phyloP scores from a whole-genome alignment of 1,140 invertebrate species.

The Helicoverpa armigera region DNA sequence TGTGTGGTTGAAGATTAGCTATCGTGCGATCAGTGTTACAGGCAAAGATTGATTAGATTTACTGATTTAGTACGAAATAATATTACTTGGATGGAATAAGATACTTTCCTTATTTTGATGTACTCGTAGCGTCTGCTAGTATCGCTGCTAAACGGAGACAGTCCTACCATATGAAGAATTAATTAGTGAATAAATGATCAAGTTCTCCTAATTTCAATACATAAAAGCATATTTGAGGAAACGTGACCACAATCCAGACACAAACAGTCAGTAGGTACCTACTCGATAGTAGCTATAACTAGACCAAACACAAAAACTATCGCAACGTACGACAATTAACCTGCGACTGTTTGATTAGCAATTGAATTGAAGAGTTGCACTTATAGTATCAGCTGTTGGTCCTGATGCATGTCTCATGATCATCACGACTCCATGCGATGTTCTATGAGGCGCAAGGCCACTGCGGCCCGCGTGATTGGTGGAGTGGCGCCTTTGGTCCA shows the following conservation, averaged over 20 bases:
- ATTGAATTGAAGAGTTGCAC: slow-evolving; percentile 38
- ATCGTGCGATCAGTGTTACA: too few relatives aligned
- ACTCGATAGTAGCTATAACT: not conserved
- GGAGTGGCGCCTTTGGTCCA: slow-evolving; percentile 62
- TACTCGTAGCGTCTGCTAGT: too few relatives aligned
- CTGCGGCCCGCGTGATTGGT: slow-evolving; percentile 41
- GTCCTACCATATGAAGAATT: not conserved
- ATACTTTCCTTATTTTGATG: too few relatives aligned
- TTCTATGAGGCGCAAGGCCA: slow-evolving; percentile 45
- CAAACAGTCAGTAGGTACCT: not conserved
- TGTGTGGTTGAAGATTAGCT: too few relatives aligned
- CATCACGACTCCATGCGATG: slow-evolving; percentile 44
- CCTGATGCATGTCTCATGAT: slow-evolving; percentile 31
- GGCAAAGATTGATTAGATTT: too few relatives aligned
- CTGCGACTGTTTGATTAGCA: slow-evolving; percentile 25
- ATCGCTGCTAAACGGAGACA: too few relatives aligned
- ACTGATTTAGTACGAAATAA: too few relatives aligned
- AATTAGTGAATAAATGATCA: not conserved
- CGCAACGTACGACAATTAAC: slow-evolving; percentile 10
- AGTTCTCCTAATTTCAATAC: not conserved
- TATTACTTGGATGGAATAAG: too few relatives aligned
- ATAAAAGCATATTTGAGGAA: not conserved
- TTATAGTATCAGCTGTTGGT: slow-evolving; percentile 22
- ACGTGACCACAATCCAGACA: not conserved
- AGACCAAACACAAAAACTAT: slow-evolving; percentile 25